These are phyloP conservation scores for Acanthochromis polyacanthus DNA, from an alignment of 2,113 vertebrate species.

Conservation along the genomic window DNA sequence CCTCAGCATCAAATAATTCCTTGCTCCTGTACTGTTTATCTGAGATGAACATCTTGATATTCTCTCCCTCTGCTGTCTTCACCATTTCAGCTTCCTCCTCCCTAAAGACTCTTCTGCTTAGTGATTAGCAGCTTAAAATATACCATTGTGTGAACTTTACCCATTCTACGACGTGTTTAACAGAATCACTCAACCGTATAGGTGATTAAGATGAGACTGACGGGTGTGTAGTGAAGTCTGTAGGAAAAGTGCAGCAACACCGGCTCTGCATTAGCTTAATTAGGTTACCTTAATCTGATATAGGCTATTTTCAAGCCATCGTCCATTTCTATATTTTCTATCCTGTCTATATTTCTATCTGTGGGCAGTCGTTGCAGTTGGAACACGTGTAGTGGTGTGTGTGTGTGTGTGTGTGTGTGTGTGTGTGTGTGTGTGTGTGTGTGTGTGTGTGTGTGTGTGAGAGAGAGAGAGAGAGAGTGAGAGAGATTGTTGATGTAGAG, in stretches of 20 bases:
- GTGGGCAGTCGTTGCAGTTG: too few relatives aligned
- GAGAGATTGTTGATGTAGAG: too few relatives aligned
- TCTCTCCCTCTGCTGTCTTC: slow-evolving; percentile 27
- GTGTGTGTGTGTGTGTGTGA: too few relatives aligned
- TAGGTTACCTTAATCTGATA: slow-evolving; percentile 76
- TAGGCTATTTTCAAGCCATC: slow-evolving; percentile 64
- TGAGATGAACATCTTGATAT: slow-evolving; percentile 67
- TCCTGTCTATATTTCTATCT: too few relatives aligned
- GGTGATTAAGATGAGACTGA: slow-evolving; percentile 73
- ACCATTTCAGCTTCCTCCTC: slow-evolving; percentile 20
- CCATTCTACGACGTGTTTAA: slow-evolving; percentile 38
- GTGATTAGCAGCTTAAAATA: slow-evolving; percentile 65
- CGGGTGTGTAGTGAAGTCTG: slow-evolving; percentile 52
- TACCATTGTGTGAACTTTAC: slow-evolving; percentile 51
- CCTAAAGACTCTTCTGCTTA: slow-evolving; percentile 28
- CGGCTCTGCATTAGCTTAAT: slow-evolving; percentile 72
- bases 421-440: too few relatives aligned
- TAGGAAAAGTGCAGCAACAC: slow-evolving; percentile 44
- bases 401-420: too few relatives aligned
- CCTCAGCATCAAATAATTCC: slow-evolving; percentile 41
- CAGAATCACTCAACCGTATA: slow-evolving; percentile 51
- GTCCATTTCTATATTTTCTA: slow-evolving; percentile 71
- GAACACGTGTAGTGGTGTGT: too few relatives aligned
- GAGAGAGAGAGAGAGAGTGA: too few relatives aligned
- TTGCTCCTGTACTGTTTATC: slow-evolving; percentile 52